Evolutionary conservation across 2,888 invertebrate species (phyloP), one percentile per base, ranked within the genome.

Genomic region (Andricus quercusramuli): DNA sequence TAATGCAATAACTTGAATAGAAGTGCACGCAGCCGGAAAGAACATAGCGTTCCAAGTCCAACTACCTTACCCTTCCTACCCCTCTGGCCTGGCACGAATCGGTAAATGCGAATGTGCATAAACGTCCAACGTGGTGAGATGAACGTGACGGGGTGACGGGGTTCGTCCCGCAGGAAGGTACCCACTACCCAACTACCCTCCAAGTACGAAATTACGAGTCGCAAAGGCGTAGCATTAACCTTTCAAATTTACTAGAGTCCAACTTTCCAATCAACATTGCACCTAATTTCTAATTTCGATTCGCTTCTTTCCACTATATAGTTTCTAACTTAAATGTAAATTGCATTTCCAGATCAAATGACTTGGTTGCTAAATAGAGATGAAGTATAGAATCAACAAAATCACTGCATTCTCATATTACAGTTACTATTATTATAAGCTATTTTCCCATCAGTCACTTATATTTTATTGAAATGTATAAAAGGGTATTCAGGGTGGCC

Each of bases 1-100:
- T 91, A 91, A 92, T 91, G 91, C 91, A 91, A 91, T 91, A 91
- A 91, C 90, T 90, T 88, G 89, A 90, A 91, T 91, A 89, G 90
- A 90, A 85, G 88, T 83, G 88, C 88, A 90, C 86, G 90, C 90
- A 90, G 88, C 87, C 90, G 88, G 90, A 91, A 91, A 91, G 89
- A 89, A 90, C 88, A 88, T 86, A 88, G 86, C 87, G 83, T 83
- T 86, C 82, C 84, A 44, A 8, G 83, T 86, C 82, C 84, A 11
- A 15, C 44, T 44, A 44, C 44, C 44, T 44, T 44, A 44, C 44
- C 44, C 81, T 37, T 78, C 79, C 78, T 70, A 70, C 74, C 51
- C 74, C 56, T 32, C 56, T 74, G 51, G 78, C 44, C 76, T 56
- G 67, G 64, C 64, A 25, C 64, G 79, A 82, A 80, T 82, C 79